Conservation (phyloP, 2,113 vertebrate genomes). For the Seriola rivoliana region DNA sequence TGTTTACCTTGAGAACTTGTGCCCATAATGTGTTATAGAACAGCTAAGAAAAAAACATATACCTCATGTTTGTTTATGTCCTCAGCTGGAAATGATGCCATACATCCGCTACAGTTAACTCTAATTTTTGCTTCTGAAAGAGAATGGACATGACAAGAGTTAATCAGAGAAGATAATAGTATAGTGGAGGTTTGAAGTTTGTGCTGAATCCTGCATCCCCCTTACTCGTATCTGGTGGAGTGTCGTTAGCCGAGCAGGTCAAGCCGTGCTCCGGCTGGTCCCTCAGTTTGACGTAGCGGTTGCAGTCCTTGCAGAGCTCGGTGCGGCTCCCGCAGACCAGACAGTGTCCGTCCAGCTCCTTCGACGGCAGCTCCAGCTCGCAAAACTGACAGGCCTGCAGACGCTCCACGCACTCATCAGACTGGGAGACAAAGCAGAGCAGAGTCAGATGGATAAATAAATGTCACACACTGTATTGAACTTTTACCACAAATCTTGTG, state of each 20-base stretch:
- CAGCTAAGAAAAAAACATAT: background rate
- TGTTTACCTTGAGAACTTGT: background rate
- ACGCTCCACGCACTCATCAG: constrained; percentile 75
- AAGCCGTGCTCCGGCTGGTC: constrained; percentile 71
- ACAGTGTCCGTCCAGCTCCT: constrained; percentile 76
- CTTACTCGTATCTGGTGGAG: background rate
- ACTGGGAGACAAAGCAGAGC: constrained; percentile 62
- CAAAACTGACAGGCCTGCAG: constrained; percentile 83
- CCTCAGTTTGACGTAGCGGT: constrained; percentile 76
- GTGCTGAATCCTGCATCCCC: accelerated
- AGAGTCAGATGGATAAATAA: background rate
- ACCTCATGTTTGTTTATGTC: constrained; percentile 66
- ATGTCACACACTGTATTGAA: too few species aligned
- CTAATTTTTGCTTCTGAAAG: constrained; percentile 17
- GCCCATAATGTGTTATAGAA: background rate
- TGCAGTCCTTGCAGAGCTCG: constrained; percentile 80
- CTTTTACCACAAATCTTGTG: background rate
- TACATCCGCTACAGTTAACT: constrained; percentile 24
- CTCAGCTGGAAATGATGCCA: constrained; percentile 38
- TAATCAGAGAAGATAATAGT: background rate
- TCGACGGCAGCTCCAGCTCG: constrained; percentile 77
- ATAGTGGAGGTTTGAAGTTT: background rate
- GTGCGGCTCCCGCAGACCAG: constrained; percentile 82
- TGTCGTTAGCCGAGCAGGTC: constrained; percentile 55
- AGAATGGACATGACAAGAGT: background rate